Conservation (phyloP, 2,888 invertebrate species). For the Papilio demoleus region DNA sequence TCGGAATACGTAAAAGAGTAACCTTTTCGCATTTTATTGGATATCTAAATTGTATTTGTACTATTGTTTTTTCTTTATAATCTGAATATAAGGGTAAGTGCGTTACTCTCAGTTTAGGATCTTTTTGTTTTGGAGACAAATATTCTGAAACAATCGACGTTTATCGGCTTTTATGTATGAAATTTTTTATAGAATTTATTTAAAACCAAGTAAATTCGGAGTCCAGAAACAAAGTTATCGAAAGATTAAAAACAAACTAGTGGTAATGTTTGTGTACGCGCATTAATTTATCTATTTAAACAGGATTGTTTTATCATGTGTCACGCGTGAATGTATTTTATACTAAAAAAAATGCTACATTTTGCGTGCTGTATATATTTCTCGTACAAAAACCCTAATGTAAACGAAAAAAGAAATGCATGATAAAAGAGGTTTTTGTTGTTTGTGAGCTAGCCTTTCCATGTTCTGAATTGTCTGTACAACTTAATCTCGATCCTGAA, state of each 20-base stretch:
- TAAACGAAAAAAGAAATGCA: slow-evolving; percentile 8
- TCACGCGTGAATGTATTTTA: not conserved
- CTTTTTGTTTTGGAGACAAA: not conserved
- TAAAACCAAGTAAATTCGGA: not conserved
- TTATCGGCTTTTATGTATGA: no score
- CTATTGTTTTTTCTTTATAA: no score
- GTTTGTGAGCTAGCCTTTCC: slow-evolving; percentile 22
- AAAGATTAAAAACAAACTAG: no score
- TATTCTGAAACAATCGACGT: not conserved
- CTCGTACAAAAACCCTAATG: not conserved
- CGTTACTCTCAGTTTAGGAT: not conserved
- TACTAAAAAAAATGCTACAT: not conserved
- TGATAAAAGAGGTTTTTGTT: slow-evolving; percentile 24
- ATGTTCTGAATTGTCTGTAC: slow-evolving; percentile 24
- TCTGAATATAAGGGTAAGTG: no score
- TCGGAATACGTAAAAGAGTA: slow-evolving; percentile 59
- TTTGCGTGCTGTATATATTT: not conserved
- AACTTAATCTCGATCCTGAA: slow-evolving; percentile 25
- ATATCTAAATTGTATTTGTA: slow-evolving; percentile 68
- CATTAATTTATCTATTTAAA: no score
- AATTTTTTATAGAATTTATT: no score
- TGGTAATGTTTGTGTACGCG: no score
- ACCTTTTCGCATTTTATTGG: slow-evolving; percentile 61
- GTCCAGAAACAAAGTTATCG: not conserved
- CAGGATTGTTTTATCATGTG: not conserved